Base-by-base conservation (phyloP, 2,797 vertebrate species). In the Karalla daura region DNA sequence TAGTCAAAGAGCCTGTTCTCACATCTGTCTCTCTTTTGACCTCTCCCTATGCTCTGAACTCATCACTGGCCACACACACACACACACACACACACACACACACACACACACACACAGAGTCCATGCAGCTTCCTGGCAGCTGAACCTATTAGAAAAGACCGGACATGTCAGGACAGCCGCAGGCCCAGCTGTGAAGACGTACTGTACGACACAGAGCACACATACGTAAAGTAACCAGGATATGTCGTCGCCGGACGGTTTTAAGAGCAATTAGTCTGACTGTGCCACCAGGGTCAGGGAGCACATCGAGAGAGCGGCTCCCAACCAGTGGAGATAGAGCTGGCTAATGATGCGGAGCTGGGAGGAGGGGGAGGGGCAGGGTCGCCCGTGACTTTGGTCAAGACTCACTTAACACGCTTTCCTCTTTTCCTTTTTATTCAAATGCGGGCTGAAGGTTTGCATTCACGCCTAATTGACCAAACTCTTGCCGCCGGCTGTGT, bases 241-340 rank as follows among this genome's bases (percentile, higher is more conserved):
- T 63, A 51, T n/a, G 11, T 70, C 65, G 79, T 73, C 80, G 74
- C 32, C 56, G 47, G 81, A 64, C 54, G 73, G 76, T 88, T 89
- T 89, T 74, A 80, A 79, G 75, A 90, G 84, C 89, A 92, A 91
- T 92, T 92, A 91, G 88, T 80, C 41, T 13, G 32, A 56, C 66
- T 49, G 27, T 72, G 76, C 74, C 70, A 70, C 44, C 61, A 27
- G 76, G 75, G 84, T 89, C 61, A 78, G 78, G 69, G 69, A 55
- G 62, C 59, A 39, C 36, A 70, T 79, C 53, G 43, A n/a, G 20
- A 70, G 20, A 24, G 32, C 52, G 60, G 47, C 60, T 46, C 52
- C 15, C 63, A 63, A 72, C 45, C 45, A 64, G 46, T 66, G 63
- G 62, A 69, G 67, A 67, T 69, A 70, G 64, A 70, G 55, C 27